These are phyloP conservation scores for Mycteria americana DNA, from an alignment of 2,797 vertebrate species.

Conservation along the genomic window DNA sequence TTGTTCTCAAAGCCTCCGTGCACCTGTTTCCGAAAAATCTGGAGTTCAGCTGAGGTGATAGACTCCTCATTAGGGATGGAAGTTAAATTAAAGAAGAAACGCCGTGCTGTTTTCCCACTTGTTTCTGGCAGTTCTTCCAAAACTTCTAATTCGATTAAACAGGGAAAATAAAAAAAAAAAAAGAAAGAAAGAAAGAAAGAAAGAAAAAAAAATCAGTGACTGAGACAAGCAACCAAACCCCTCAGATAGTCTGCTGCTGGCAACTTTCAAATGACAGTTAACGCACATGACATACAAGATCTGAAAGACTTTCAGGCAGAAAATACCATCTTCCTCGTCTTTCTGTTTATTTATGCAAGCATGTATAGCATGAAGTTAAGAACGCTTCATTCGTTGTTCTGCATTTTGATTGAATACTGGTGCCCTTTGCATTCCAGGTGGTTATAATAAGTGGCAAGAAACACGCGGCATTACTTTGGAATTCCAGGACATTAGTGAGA, in stretches of 20 bases:
- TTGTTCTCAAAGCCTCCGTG: constrained; percentile 76
- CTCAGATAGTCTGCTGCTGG: neutral
- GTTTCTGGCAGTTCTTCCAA: constrained; percentile 90
- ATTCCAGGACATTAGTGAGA: constrained; percentile 42
- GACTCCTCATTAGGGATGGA: constrained; percentile 91
- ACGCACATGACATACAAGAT: neutral
- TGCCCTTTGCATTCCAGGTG: constrained; percentile 49
- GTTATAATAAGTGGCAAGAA: constrained; percentile 48
- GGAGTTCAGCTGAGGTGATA: constrained; percentile 93
- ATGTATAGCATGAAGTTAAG: neutral
- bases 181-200: neutral
- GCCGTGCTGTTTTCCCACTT: constrained; percentile 88
- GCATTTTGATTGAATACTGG: neutral
- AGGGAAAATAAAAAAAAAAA: neutral
- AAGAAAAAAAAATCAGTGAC: constrained; percentile 16
- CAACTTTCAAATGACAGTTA: constrained; percentile 8
- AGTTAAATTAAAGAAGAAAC: constrained; percentile 97
- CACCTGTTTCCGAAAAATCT: constrained; percentile 93
- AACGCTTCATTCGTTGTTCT: neutral
- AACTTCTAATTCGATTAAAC: constrained; percentile 81
- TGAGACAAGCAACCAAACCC: constrained; percentile 14
- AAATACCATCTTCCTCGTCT: neutral
- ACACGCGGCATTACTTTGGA: constrained; percentile 39
- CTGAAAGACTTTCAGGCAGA: neutral
- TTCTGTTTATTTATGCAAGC: neutral